A percentile compares a stretch with the other conserved stretches of the same genome.
Evolutionary conservation across 2,113 vertebrate species (phyloP).

Genomic region (Harpagus bidentatus): DNA sequence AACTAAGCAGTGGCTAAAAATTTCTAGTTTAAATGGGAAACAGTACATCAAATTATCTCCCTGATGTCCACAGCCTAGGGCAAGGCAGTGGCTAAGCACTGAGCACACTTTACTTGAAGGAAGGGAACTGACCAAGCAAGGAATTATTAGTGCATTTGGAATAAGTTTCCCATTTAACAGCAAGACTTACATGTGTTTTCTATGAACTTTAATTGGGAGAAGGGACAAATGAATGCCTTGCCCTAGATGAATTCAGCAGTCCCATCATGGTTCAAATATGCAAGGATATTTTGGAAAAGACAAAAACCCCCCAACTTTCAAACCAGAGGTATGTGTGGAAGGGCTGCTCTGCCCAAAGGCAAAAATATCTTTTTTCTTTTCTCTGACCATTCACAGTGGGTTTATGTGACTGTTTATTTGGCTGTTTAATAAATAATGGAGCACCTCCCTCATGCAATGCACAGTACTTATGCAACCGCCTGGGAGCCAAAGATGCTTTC

Average conservation of each 20-base stretch:
- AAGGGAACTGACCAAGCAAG: not conserved
- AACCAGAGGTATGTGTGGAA: not conserved
- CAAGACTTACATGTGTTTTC: not conserved
- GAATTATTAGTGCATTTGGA: slow-evolving; percentile 8
- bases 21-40: not conserved
- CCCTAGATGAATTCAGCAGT: slow-evolving; percentile 25
- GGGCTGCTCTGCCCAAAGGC: not conserved
- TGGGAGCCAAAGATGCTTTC: not conserved
- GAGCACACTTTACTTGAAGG: not conserved
- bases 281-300: slow-evolving; percentile 45
- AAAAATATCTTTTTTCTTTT: not conserved
- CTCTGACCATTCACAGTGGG: not conserved
- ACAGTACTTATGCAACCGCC: not conserved
- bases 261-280: slow-evolving; percentile 35
- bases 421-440: slow-evolving; percentile 16
- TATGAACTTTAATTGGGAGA: slow-evolving; percentile 1
- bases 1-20: not conserved
- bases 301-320: not conserved
- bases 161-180: not conserved
- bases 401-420: slow-evolving; percentile 29
- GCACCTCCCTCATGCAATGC: not conserved
- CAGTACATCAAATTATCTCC: not conserved
- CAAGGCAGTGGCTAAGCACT: not conserved
- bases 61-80: not conserved
- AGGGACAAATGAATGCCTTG: not conserved